A percentile compares a stretch with the other conserved stretches of the same genome.
These are phyloP conservation scores for Halocaridina rubra DNA, from an alignment of 2,888 invertebrate genomes.

Conservation along the genomic window DNA sequence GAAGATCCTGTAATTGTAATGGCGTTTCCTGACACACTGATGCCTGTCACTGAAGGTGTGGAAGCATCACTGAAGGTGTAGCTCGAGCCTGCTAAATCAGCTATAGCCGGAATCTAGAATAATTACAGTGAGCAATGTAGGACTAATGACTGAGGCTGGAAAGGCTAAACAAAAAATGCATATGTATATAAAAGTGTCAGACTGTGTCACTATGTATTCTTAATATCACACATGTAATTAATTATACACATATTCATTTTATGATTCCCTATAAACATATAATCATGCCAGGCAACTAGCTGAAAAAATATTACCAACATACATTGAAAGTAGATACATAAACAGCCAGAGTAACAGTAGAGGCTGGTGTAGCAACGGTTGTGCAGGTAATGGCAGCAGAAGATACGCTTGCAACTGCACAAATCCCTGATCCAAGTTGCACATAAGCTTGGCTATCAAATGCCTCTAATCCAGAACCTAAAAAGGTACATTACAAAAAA, in stretches of 20 bases:
- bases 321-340: background rate
- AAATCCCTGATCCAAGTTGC: background rate
- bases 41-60: slow-evolving; percentile 19
- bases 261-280: too few species aligned
- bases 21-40: background rate
- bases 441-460: background rate
- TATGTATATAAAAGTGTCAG: too few species aligned
- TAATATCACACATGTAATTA: too few species aligned
- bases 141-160: too few species aligned
- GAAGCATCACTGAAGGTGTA: slow-evolving; percentile 31
- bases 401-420: background rate
- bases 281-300: too few species aligned
- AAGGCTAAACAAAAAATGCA: too few species aligned
- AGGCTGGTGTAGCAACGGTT: background rate
- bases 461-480: slow-evolving; percentile 24
- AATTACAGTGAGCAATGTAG: too few species aligned
- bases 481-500: too few species aligned
- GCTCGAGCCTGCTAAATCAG: background rate
- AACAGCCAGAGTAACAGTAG: background rate
- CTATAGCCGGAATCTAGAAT: slow-evolving; percentile 1
- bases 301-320: too few species aligned
- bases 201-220: too few species aligned
- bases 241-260: too few species aligned
- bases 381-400: slow-evolving; percentile 18
- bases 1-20: slow-evolving; percentile 27